These are phyloP conservation scores for Drosophila orosa DNA, from an alignment of 1,140 invertebrate genomes.

Conservation along the genomic window DNA sequence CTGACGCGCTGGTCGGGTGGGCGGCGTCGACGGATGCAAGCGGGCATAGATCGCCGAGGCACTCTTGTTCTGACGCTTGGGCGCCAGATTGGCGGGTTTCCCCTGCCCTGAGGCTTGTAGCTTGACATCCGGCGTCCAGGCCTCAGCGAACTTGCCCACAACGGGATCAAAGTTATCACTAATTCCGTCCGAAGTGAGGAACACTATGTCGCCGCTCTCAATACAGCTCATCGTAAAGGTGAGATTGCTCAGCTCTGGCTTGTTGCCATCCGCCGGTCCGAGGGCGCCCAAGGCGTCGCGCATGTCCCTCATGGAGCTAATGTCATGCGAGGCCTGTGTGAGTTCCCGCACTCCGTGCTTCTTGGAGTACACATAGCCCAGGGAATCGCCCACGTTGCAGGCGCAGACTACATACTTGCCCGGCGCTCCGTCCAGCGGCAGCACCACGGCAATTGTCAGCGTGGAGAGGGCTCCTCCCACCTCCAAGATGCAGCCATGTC, in stretches of 20 bases:
- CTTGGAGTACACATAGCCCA: slow-evolving; percentile 94
- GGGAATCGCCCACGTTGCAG: slow-evolving; percentile 95
- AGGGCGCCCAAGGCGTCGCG: slow-evolving; percentile 95
- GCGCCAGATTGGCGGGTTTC: slow-evolving; percentile 51
- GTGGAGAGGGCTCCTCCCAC: slow-evolving; percentile 95
- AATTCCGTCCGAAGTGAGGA: slow-evolving; percentile 96
- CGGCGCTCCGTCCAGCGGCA: slow-evolving; percentile 85
- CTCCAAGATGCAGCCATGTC: slow-evolving; percentile 94
- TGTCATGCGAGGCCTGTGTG: slow-evolving; percentile 94
- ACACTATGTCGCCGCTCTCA: slow-evolving; percentile 93
- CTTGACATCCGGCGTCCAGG: slow-evolving; percentile 78
- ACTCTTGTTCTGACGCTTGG: slow-evolving; percentile 83
- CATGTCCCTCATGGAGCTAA: slow-evolving; percentile 95
- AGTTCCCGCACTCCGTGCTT: slow-evolving; percentile 90
- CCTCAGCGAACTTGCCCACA: slow-evolving; percentile 94
- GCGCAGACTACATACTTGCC: slow-evolving; percentile 92
- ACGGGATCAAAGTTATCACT: slow-evolving; percentile 98
- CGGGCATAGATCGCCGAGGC: slow-evolving; percentile 76
- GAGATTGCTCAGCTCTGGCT: slow-evolving; percentile 95
- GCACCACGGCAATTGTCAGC: slow-evolving; percentile 91
- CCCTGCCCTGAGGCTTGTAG: slow-evolving; percentile 44
- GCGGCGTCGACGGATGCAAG: slow-evolving; percentile 62
- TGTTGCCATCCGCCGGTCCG: slow-evolving; percentile 94
- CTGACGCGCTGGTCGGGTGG: slow-evolving; percentile 63
- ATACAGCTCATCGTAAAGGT: slow-evolving; percentile 95